phyloP scores from a whole-genome alignment of 2,113 vertebrate genomes.

The Pyrgilauda ruficollis region DNA sequence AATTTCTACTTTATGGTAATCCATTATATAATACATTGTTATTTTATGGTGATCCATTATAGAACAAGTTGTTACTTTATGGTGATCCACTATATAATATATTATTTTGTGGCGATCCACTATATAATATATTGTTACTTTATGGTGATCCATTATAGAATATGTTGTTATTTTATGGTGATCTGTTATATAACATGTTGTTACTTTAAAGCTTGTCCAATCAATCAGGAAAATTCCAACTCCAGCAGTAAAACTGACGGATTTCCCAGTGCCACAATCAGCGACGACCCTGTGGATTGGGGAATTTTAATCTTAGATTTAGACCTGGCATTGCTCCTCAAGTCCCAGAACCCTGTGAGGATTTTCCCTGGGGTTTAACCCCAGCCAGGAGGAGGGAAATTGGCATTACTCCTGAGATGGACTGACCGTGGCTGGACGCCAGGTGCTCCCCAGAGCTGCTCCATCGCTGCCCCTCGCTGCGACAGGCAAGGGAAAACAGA shows the following conservation, averaged over 20 bases:
- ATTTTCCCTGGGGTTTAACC: not conserved
- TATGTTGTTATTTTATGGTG: too few relatives aligned
- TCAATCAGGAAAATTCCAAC: fast-evolving
- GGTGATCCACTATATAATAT: too few relatives aligned
- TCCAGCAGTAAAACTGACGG: not conserved
- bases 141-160: too few relatives aligned
- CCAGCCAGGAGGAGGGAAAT: not conserved
- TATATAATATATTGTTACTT: too few relatives aligned
- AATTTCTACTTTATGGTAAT: too few relatives aligned
- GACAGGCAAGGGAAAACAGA: not conserved
- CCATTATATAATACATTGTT: not conserved
- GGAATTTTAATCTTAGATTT: not conserved
- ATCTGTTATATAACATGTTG: not conserved
- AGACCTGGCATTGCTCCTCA: not conserved
- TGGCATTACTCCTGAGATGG: not conserved
- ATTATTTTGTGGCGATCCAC: too few relatives aligned
- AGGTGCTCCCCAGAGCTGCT: not conserved
- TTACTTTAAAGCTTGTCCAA: not conserved
- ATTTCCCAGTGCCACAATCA: not conserved
- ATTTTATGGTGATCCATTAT: not conserved
- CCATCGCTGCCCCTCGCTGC: not conserved
- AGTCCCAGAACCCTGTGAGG: not conserved
- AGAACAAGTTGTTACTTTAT: not conserved
- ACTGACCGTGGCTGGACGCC: not conserved
- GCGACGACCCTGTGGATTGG: not conserved